These are phyloP conservation scores for Nematostella vectensis DNA, from an alignment of 92 coral and sea anemone genomes.

Conservation along the genomic window DNA sequence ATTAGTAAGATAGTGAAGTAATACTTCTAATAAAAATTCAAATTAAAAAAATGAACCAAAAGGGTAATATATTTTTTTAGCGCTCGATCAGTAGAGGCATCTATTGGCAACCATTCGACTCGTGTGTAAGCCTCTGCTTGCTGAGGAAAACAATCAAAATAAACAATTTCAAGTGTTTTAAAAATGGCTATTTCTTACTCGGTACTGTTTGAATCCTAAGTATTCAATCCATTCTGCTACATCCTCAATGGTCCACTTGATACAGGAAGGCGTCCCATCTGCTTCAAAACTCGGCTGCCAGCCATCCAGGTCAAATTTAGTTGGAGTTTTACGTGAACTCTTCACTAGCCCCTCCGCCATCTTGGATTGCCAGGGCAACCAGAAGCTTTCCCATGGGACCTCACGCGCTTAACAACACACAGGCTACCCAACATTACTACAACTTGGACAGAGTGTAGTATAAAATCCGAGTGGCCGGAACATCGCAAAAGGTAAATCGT, in stretches of 20 bases:
- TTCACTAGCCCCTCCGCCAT: slow-evolving; percentile 71
- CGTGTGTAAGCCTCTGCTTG: too few species aligned
- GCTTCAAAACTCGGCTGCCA: slow-evolving; percentile 70
- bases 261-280: slow-evolving; percentile 85
- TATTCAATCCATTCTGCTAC: slow-evolving; percentile 97
- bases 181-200: slow-evolving; percentile 41
- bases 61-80: too few species aligned
- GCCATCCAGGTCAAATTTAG: slow-evolving; percentile 68
- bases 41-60: too few species aligned
- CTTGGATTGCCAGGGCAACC: slow-evolving; percentile 67
- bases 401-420: slow-evolving; percentile 4
- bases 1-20: too few species aligned
- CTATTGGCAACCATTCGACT: too few species aligned
- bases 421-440: slow-evolving; percentile 1
- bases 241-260: slow-evolving; percentile 74
- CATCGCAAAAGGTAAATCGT: too few species aligned
- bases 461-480: too few species aligned
- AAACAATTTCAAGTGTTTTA: background rate
- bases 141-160: too few species aligned
- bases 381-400: background rate
- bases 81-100: too few species aligned
- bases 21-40: too few species aligned
- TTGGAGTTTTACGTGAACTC: slow-evolving; percentile 79
- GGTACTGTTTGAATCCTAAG: slow-evolving; percentile 79
- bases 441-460: too few species aligned